Base-by-base conservation (phyloP, 2,888 invertebrate genomes). In the Pardosa pseudoannulata region DNA sequence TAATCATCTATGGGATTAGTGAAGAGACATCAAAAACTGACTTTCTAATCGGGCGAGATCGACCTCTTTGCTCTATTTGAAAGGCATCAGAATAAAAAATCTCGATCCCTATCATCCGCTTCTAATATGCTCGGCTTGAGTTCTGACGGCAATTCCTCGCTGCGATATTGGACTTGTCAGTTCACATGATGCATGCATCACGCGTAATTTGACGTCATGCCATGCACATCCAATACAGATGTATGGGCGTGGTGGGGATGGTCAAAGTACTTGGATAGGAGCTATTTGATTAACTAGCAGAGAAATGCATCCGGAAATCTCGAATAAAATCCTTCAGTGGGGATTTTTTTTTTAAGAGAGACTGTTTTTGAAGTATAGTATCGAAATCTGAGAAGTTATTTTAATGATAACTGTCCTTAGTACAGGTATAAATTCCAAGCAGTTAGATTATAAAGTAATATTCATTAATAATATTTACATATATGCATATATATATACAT, bases 131-230 rank as follows among this genome's bases (percentile, higher is more conserved):
- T 68, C 9, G 36, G n/a, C n/a, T 32, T 68, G 23, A 68, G 39
- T 68, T 68, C n/a, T 68, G 68, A 36, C 19, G 36, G 68, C 68
- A 68, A 68, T 68, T 68, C 36, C 68, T 28, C 16, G 36, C 31
- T 36, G 36, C 13, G 36, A 36, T 68, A 68, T 68, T 68, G 68
- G 28, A 68, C 68, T 68, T 68, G 68, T 68, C 68, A 68, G 68
- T 19, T 16, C 67, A n/a, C 31, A 67, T 67, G 67, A 67, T 31
- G 67, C 31, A 29, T 67, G 28, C 31, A 67, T 31, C 32, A 36
- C 23, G 68, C 36, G 36, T 36, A 68, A 32, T 68, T 68, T 68
- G 36, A 39, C 23, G 68, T 36, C 68, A 68, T 36, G 36, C 39
- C 23, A 36, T 19, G 36, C 68, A 23, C 36, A 39, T 28, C 39